A percentile compares a stretch with the other conserved stretches of the same genome.
Conservation (phyloP, 2,888 invertebrate species). For the Limnephilus lunatus region DNA sequence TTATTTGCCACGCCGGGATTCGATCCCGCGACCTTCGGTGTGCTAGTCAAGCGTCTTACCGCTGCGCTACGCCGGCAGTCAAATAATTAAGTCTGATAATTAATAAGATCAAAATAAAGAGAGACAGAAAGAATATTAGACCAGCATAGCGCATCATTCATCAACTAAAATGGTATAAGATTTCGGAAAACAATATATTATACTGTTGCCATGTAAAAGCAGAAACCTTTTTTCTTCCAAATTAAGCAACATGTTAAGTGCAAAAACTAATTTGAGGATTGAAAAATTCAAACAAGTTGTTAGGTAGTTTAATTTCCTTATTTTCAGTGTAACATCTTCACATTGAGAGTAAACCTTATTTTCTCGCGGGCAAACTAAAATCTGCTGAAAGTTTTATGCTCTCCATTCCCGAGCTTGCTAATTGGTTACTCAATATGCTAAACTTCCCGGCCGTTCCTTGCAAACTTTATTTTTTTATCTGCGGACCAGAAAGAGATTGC, state of each 20-base stretch:
- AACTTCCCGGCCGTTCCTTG: slow-evolving; percentile 12
- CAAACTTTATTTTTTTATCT: slow-evolving; percentile 40
- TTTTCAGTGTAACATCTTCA: slow-evolving; percentile 32
- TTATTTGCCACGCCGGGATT: no score
- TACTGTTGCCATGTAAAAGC: neutral
- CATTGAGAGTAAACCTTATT: slow-evolving; percentile 33
- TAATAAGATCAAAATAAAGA: no score
- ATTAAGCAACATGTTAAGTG: neutral
- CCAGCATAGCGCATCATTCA: no score
- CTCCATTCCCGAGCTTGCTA: slow-evolving; percentile 28
- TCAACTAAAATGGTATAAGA: neutral
- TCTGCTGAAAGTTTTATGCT: neutral
- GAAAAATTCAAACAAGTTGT: neutral
- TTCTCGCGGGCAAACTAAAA: slow-evolving; percentile 21
- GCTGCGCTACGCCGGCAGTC: no score
- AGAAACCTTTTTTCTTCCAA: neutral
- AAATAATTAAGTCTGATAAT: no score
- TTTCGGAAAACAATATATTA: neutral
- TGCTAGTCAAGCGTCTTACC: no score
- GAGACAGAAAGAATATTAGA: no score
- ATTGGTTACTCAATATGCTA: slow-evolving; percentile 39
- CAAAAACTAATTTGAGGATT: neutral
- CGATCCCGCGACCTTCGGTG: no score
- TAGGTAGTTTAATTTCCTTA: slow-evolving; percentile 8
- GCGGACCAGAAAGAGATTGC: slow-evolving; percentile 26